Conservation (phyloP, 1,140 invertebrate species). For the Gryllus bimaculatus region DNA sequence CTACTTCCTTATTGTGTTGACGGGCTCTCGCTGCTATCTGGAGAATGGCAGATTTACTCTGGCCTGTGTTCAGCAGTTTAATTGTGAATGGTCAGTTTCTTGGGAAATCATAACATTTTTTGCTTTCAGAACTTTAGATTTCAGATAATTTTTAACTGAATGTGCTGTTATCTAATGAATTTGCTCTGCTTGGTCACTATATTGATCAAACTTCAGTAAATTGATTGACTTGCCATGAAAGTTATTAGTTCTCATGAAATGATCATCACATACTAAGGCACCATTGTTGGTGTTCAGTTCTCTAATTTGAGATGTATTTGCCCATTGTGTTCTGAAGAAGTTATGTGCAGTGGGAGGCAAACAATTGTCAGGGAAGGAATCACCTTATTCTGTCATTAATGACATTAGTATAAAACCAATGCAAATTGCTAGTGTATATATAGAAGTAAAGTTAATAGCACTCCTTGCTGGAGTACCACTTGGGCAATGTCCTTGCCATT, state of each 20-base stretch:
- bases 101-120: no score
- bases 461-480: neutral
- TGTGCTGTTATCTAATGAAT: no score
- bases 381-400: neutral
- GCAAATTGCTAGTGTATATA: neutral
- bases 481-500: neutral
- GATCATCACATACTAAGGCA: neutral
- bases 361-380: neutral
- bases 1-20: no score
- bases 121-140: no score
- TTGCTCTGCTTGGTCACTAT: no score
- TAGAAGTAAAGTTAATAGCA: neutral
- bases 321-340: conserved; percentile 3
- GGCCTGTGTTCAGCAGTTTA: no score
- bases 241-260: neutral
- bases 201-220: no score
- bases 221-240: no score
- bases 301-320: neutral
- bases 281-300: neutral
- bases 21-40: no score
- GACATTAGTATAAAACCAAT: neutral
- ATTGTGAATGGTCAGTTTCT: no score
- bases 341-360: neutral
- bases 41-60: no score
- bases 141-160: no score